Evolutionary conservation across 35 echinoderm and acorn worm genomes (phyloP).

Genomic region (Heliocidaris tuberculata): DNA sequence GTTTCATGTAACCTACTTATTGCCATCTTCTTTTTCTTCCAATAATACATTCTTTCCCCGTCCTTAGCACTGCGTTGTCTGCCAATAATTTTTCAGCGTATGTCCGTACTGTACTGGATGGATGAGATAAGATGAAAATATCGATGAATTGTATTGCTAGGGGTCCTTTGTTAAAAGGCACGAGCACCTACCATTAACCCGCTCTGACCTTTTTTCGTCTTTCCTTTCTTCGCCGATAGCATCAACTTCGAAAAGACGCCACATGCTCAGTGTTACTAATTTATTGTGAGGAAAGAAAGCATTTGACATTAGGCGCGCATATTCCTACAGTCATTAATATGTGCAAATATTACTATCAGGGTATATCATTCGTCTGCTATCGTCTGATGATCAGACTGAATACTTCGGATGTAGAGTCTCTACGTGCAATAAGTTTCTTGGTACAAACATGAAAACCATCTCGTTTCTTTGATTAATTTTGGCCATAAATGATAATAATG

Average conservation of each 20-base stretch:
- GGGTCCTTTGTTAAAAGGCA: neutral
- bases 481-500: no score
- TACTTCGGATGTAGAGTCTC: no score
- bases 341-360: neutral
- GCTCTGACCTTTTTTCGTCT: neutral
- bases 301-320: neutral
- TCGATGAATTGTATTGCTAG: neutral
- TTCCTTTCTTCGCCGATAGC: neutral
- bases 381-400: no score
- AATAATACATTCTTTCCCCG: no score
- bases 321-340: neutral
- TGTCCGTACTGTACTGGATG: neutral
- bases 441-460: no score
- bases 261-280: neutral
- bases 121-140: neutral
- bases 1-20: no score
- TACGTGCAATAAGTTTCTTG: no score
- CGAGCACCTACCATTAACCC: neutral
- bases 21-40: no score
- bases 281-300: neutral
- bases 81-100: neutral
- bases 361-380: neutral
- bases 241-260: neutral
- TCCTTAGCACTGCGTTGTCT: neutral
- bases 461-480: no score